Percentiles rank a stretch among this genome's conserved stretches.
Evolutionary conservation across 1,140 invertebrate genomes (phyloP).

Genomic region (Drosophila elegans): DNA sequence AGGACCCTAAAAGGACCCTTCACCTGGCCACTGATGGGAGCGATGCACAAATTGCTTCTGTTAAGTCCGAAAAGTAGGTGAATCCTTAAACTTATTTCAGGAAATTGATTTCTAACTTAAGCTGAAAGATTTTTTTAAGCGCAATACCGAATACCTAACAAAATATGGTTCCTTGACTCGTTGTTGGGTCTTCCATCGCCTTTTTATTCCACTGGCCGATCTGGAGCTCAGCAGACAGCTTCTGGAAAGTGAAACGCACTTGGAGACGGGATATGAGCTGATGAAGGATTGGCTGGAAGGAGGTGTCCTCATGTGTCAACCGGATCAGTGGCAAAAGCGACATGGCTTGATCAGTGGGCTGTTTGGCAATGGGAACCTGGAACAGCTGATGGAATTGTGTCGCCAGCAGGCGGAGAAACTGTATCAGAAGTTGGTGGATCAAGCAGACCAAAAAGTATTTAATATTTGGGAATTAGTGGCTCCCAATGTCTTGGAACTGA

Average conservation of each 20-base stretch:
- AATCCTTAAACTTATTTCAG: neutral
- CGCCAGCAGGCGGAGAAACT: constrained; percentile 27
- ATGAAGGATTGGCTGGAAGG: constrained; percentile 53
- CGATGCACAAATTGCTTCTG: constrained; percentile 65
- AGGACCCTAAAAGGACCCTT: constrained; percentile 69
- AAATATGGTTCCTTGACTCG: constrained; percentile 60
- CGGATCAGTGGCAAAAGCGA: constrained; percentile 50
- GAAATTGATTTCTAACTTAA: neutral
- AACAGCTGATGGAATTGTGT: constrained; percentile 21
- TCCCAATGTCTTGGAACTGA: constrained; percentile 38
- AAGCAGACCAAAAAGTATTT: constrained; percentile 16
- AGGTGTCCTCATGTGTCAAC: constrained; percentile 40
- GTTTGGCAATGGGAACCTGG: constrained; percentile 31
- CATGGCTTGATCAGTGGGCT: constrained; percentile 36
- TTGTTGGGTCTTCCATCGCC: constrained; percentile 67
- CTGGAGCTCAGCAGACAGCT: constrained; percentile 58
- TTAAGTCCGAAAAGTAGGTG: constrained; percentile 58
- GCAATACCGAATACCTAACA: constrained; percentile 44
- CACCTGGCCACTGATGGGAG: constrained; percentile 56
- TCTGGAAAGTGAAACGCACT: constrained; percentile 49
- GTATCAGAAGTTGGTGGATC: constrained; percentile 6
- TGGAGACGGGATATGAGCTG: constrained; percentile 62
- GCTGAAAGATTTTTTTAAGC: constrained; percentile 59
- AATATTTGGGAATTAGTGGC: constrained; percentile 23
- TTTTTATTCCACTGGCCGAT: constrained; percentile 64